Evolutionary conservation across 2,888 invertebrate species (phyloP), one percentile per base, ranked within the genome.

Genomic region (Ornithoptera priamus): DNA sequence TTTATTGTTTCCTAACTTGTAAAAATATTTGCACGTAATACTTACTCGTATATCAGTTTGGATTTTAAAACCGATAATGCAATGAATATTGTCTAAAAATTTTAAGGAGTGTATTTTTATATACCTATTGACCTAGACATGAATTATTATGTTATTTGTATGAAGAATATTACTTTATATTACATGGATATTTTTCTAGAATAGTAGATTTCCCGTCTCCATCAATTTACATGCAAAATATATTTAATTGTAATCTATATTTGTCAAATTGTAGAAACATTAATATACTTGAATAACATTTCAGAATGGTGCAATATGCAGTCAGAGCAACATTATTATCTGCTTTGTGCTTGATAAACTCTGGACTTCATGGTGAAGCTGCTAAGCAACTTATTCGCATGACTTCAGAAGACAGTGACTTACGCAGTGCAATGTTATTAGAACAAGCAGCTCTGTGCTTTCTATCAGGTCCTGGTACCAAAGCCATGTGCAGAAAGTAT

Each of bases 391-490:
- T 98, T 65, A 98, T 99, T 77, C 95, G 98, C 72, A 97, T 99
- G 97, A 98, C 98, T 15, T 97, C 97, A 76, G 99, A 99, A 90
- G 99, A 99, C 85, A 97, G 98, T n/a, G 99, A 99, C 89, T 92
- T 99, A 68, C 94, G 98, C 69, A 98, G 98, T 75, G 99, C 99
- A 10, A 93, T 99, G 81, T 90, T 99, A 68, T 92, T 99, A 64
- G 99, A 99, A 86, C 99, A 99, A 75, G 99, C 99, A 0, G 96
- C 99, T 0, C 96, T 98, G 81, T 98, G 98, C 84, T 99, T 98
- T 84, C 92, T 98, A 56, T 92, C 87, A 4, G 89, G 89, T 1
- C 88, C 90, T 0, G 92, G 94, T 20, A 92, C 94, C 75, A 94
- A 95, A 42, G 94, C 93, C 67, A 96, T 97, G 96, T 94, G 96